phyloP scores from a whole-genome alignment of 2,888 invertebrate genomes.

The Leptinotarsa rubiginosa region DNA sequence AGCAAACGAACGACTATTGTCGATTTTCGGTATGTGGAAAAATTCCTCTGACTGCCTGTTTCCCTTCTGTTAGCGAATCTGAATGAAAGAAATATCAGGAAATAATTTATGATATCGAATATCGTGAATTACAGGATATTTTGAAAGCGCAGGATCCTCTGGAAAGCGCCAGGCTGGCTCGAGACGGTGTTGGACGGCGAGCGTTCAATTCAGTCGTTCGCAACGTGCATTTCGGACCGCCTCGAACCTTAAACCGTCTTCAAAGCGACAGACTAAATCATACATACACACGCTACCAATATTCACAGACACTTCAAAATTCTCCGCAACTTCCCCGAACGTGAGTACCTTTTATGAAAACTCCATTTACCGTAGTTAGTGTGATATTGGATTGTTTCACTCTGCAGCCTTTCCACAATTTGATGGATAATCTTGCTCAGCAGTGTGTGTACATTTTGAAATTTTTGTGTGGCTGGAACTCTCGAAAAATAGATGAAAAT shows the following conservation, averaged over 20 bases:
- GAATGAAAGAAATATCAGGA: conserved; percentile 14
- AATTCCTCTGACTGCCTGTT: too few species aligned
- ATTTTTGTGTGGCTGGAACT: too few species aligned
- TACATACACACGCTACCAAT: conserved; percentile 17
- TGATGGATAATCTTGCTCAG: neutral
- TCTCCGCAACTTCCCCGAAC: conserved; percentile 19
- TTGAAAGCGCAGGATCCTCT: conserved; percentile 45
- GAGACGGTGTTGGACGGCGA: conserved; percentile 38
- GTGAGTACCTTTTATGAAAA: conserved; percentile 18
- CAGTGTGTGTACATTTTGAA: neutral
- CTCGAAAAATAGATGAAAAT: too few species aligned
- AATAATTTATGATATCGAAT: conserved; percentile 45
- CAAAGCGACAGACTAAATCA: conserved; percentile 8
- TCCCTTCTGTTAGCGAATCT: neutral
- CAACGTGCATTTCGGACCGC: conserved; percentile 34
- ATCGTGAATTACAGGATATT: conserved; percentile 45
- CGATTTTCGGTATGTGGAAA: too few species aligned
- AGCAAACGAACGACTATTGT: too few species aligned
- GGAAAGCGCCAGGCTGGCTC: conserved; percentile 44
- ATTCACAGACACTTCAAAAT: conserved; percentile 19
- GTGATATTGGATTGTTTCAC: conserved; percentile 5
- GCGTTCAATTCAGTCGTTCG: conserved; percentile 39
- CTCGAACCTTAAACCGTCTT: conserved; percentile 17
- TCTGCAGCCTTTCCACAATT: neutral
- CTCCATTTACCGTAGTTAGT: conserved; percentile 6